Evolutionary conservation across 2,113 vertebrate species (phyloP), one percentile per base, ranked within the genome.

Genomic region (Laterallus jamaicensis): DNA sequence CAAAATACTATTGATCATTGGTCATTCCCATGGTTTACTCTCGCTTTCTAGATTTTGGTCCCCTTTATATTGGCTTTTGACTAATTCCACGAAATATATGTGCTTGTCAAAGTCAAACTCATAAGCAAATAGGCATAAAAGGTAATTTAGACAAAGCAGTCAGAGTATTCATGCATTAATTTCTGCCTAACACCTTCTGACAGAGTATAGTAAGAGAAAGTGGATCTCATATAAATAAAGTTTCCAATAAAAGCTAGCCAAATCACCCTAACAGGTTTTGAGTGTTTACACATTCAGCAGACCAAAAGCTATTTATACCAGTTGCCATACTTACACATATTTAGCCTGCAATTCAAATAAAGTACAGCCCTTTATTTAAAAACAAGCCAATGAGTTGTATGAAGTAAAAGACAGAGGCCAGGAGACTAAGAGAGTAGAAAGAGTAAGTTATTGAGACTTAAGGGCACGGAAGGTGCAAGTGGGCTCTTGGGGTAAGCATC

Each of bases 291-390:
- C 13, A 50, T 60, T 63, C 73, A 84, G 40, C 66, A 96, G 86
- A 86, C 92, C 85, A 93, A 90, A 93, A 94, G 92, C 73, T 88
- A 93, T 78, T 87, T 89, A 89, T 39, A 89, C 8, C 60, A 87
- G 42, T 62, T 86, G 60, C 80, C 91, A 82, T 13, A 85, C 39
- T 92, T 83, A 49, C 66, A 84, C 15, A 32, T 87, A 78, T 82
- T 84, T 78, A 87, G 49, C 49, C 58, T 66, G 79, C 39, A 89
- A 92, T 52, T 86, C 80, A 88, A 87, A 0, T 35, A 70, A 91
- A 24, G 66, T 85, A 87, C 62, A 56, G 18, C 11, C 14, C 39
- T 50, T 89, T 56, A 49, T 76, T 79, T 76, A 18, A 91, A 91
- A 93, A 88, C 52, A 91, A 91, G 54, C 29, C 56, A 89, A 68